Evolutionary conservation across 2,113 vertebrate species (phyloP).

Genomic region (Ptyas mucosa): DNA sequence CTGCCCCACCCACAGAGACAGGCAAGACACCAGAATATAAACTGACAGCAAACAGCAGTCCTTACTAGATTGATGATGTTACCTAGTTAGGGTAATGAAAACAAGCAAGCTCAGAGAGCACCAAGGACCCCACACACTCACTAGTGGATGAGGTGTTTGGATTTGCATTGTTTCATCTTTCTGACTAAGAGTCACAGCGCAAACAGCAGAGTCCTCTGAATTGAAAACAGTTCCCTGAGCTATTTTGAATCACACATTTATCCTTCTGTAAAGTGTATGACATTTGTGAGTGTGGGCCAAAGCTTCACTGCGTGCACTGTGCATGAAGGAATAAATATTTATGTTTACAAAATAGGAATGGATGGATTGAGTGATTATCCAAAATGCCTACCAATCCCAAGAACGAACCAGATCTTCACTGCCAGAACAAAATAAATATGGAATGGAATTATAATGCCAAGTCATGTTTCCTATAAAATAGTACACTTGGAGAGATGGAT

Average conservation of each 20-base stretch:
- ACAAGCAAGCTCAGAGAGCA: too few relatives aligned
- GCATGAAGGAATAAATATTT: constrained; percentile 57
- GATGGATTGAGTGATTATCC: constrained; percentile 45
- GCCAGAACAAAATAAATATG: background rate
- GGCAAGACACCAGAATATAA: too few relatives aligned
- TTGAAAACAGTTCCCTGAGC: constrained; percentile 21
- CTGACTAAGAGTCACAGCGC: constrained; percentile 24
- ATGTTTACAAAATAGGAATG: constrained; percentile 37
- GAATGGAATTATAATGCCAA: background rate
- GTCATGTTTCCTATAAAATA: background rate
- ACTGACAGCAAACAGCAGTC: too few relatives aligned
- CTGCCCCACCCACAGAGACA: too few relatives aligned
- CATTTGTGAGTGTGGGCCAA: background rate
- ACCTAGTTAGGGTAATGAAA: too few relatives aligned
- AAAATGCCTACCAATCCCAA: constrained; percentile 31
- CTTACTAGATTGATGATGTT: too few relatives aligned
- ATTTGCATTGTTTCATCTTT: constrained; percentile 23
- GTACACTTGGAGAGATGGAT: background rate
- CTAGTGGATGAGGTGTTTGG: constrained; percentile 5
- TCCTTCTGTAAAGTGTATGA: constrained; percentile 2
- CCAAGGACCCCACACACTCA: background rate
- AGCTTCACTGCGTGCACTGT: constrained; percentile 40
- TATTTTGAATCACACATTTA: constrained; percentile 28
- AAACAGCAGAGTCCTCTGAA: constrained; percentile 42
- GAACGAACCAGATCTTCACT: constrained; percentile 46